Percentiles rank a stretch among this genome's conserved stretches.
phyloP scores from a whole-genome alignment of 2,888 invertebrate genomes.

The Maniola hyperantus region DNA sequence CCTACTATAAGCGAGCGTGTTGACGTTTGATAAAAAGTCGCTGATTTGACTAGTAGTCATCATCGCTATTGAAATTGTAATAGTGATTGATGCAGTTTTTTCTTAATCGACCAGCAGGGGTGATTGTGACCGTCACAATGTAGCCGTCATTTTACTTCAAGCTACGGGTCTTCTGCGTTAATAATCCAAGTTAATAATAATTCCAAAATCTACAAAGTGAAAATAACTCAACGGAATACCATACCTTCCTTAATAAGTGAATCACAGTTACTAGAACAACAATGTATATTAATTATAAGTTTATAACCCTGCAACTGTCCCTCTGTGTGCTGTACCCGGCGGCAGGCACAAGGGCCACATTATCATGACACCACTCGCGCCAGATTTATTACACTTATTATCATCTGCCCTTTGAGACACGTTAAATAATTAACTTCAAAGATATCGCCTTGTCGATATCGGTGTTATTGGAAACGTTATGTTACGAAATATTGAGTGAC shows the following conservation, averaged over 20 bases:
- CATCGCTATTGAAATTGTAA: too few relatives aligned
- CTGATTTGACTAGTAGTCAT: too few relatives aligned
- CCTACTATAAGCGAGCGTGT: too few relatives aligned
- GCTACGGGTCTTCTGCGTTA: too few relatives aligned
- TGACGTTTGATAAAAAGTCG: too few relatives aligned
- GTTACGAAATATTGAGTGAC: conserved; percentile 36
- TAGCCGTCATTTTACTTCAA: too few relatives aligned
- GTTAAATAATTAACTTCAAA: conserved; percentile 49
- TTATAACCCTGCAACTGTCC: conserved; percentile 31
- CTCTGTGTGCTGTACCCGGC: conserved; percentile 24
- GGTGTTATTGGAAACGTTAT: conserved; percentile 37
- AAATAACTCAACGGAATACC: neutral
- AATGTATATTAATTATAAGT: conserved; percentile 36
- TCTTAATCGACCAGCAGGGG: too few relatives aligned
- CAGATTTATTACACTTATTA: conserved; percentile 50
- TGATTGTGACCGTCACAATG: too few relatives aligned
- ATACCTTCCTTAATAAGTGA: conserved; percentile 17
- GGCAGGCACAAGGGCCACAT: conserved; percentile 46
- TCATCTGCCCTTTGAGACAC: conserved; percentile 47
- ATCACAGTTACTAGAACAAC: conserved; percentile 26
- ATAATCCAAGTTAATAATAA: too few relatives aligned
- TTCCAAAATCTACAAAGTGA: neutral
- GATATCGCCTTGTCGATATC: conserved; percentile 37
- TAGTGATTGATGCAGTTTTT: too few relatives aligned
- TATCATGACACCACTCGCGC: conserved; percentile 47